phyloP scores from a whole-genome alignment of 2,113 vertebrate species.

The Osmerus mordax region DNA sequence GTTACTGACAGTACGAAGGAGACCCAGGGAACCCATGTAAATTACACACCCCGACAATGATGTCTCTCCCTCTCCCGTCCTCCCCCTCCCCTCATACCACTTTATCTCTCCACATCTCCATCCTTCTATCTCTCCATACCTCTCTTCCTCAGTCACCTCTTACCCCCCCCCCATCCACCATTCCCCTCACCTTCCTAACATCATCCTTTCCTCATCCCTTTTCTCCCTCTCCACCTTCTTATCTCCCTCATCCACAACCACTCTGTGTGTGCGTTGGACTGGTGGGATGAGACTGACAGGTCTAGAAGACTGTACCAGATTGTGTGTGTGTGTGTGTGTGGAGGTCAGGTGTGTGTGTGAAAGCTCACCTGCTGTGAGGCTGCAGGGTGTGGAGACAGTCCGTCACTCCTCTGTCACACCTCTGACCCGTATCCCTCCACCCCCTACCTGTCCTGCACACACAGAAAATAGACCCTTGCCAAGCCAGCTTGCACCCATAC shows the following conservation, averaged over 20 bases:
- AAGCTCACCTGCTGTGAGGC: slow-evolving; percentile 7
- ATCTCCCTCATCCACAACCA: background rate
- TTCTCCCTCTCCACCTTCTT: background rate
- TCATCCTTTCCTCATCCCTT: background rate
- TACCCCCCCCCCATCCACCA: background rate
- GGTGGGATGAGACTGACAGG: background rate
- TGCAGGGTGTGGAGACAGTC: slow-evolving; percentile 9
- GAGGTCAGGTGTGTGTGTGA: slow-evolving; percentile 3
- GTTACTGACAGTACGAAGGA: slow-evolving; percentile 6
- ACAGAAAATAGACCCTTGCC: slow-evolving; percentile 1
- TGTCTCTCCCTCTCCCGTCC: background rate
- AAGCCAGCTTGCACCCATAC: background rate
- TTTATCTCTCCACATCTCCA: background rate
- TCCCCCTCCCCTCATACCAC: background rate
- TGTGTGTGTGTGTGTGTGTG: background rate
- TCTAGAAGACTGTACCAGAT: background rate
- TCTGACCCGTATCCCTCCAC: slow-evolving; percentile 9
- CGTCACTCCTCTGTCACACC: slow-evolving; percentile 16
- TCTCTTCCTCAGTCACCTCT: background rate
- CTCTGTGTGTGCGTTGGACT: background rate
- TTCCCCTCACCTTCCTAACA: background rate
- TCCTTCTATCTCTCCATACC: background rate
- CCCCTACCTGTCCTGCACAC: background rate
- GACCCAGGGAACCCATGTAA: slow-evolving; percentile 7
- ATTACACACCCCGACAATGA: background rate